Base-by-base conservation (phyloP, 2,888 invertebrate genomes). In the Coecobrya sp. region DNA sequence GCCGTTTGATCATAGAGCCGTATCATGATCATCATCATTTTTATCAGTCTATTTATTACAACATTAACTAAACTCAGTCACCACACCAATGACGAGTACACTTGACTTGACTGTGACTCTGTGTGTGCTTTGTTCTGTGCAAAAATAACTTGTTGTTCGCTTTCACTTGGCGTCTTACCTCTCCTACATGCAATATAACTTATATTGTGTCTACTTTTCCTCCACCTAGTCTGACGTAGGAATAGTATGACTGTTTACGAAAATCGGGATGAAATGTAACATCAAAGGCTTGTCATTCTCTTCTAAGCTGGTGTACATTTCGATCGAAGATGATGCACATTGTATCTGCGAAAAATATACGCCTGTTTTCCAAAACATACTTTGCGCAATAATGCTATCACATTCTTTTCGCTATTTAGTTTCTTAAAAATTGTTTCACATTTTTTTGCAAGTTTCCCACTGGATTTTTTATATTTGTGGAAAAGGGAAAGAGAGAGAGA, bases 231-330 rank as follows among this genome's bases (percentile, higher is more conserved):
- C 0, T 13, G 13, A 68, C 10, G 30, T 1, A 27, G 7, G 19
- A 36, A 36, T 30, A 36, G 30, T 0, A 4, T 27, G 36, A 7
- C 36, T 36, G 36, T 36, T 36, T 36, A 36, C 7, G 36, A 68
- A 68, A 59, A 59, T 5, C 19, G 19, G 65, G 27, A 65, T 65
- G 8, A 10, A 13, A 10, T 10, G 13, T 27, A 25, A 73, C 70
- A 73, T 73, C 70, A 73, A 73, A 73, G 36, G 36, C 70, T 73
- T 73, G 70, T 73, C 70, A 73, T 36, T 36, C 30, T 13, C 70
- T 36, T 36, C 36, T 73, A 73, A 36, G n/a, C 70, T 65, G 65
- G 27, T 65, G 65, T 3, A 65, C 22, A 55, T 55, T 55, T 55
- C 36, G 36, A 36, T 36, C 7, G 36, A 7, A 7, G 36, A 36